Evolutionary conservation across 2,888 invertebrate genomes (phyloP).

Genomic region (Erannis defoliaria): DNA sequence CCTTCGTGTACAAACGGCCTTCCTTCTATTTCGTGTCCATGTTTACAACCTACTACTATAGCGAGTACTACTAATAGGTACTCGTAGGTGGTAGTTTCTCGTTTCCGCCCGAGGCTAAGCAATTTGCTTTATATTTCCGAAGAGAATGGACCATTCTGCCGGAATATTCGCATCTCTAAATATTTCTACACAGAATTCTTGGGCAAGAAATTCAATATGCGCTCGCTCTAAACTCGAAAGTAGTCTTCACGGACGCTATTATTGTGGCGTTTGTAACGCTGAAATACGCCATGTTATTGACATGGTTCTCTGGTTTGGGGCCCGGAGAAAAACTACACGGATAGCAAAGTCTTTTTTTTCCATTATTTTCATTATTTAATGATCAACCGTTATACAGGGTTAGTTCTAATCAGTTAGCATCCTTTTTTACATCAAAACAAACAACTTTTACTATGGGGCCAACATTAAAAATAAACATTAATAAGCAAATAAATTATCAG

Average conservation of each 20-base stretch:
- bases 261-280: neutral
- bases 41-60: slow-evolving; percentile 1
- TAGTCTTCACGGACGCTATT: neutral
- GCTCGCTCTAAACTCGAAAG: slow-evolving; percentile 12
- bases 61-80: neutral
- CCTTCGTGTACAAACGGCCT: neutral
- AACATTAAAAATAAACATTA: too few relatives aligned
- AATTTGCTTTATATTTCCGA: slow-evolving; percentile 55
- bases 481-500: too few relatives aligned
- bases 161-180: slow-evolving; percentile 43
- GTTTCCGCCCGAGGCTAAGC: slow-evolving; percentile 39
- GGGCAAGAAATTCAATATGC: slow-evolving; percentile 45
- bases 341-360: neutral
- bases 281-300: neutral
- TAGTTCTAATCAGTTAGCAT: too few relatives aligned
- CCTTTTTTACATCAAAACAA: too few relatives aligned
- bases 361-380: too few relatives aligned
- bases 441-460: too few relatives aligned
- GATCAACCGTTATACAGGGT: too few relatives aligned
- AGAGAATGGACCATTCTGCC: slow-evolving; percentile 54
- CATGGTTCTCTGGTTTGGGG: neutral
- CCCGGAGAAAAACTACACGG: neutral
- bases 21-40: slow-evolving; percentile 1
- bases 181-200: slow-evolving; percentile 35
- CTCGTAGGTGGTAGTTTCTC: slow-evolving; percentile 5